Base-by-base conservation (phyloP, 2,888 invertebrate genomes). In the Coleophora flavipennella region DNA sequence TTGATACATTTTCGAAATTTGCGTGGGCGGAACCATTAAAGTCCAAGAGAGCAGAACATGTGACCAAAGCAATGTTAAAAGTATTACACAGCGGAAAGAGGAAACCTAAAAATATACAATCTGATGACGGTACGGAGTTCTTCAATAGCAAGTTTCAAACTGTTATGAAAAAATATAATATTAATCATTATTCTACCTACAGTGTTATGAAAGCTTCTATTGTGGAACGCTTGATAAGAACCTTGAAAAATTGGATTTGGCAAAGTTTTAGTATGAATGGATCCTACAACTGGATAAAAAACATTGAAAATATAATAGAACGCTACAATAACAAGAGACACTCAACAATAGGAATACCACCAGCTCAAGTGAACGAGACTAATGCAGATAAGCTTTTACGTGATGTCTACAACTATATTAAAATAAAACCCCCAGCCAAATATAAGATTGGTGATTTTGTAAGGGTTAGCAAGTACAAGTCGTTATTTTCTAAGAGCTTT, bases 101-200 rank as follows among this genome's bases (percentile, higher is more conserved):
- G 9, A 14, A 25, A 2, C 44, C 45, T 14, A 36, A 35, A 36
- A 46, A 55, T 35, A 39, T 51, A n/a, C 50, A 51, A 44, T 46
- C 51, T 2, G 55, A 53, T 38, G 11, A 12, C 7, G 51, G 51
- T 6, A 51, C 43, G 11, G 46, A 49, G 40, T 50, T 49, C 41
- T 65, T 39, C 42, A 57, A 46, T 28, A 47, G 33, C 57, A 54
- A 26, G 43, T 55, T 45, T 61, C 58, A 33, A 39, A 43, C 31
- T 46, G 51, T 43, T 53, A 60, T 48, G 31, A 31, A 36, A 39
- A 50, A 34, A 36, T 59, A 31, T 36, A 48, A 47, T 53, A 65
- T 51, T 39, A 52, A 43, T 42, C 45, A 46, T 29, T 45, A 44
- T 33, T 49, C 44, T 8, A 40, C 46, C 8, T 46, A 27, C 14